Evolutionary conservation across 2,113 vertebrate species (phyloP).

Genomic region (Scomber scombrus): DNA sequence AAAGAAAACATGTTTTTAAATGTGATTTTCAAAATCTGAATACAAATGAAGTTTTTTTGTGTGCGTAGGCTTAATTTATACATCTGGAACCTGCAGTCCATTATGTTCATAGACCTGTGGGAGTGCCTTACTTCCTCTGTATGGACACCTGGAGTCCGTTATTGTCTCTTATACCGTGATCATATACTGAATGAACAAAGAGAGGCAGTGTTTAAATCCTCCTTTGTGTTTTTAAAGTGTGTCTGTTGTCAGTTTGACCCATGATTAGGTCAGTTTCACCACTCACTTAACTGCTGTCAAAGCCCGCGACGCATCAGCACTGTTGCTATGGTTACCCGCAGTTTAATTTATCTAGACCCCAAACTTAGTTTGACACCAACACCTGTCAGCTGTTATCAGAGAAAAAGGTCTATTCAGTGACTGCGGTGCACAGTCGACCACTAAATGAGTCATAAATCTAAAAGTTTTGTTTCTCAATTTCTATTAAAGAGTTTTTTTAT

Average conservation of each 20-base stretch:
- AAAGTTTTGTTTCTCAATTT: neutral
- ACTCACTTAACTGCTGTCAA: neutral
- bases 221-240: neutral
- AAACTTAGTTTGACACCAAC: neutral
- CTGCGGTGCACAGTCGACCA: neutral
- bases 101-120: too few relatives aligned
- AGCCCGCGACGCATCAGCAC: neutral
- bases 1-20: too few relatives aligned
- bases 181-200: neutral
- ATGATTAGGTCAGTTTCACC: neutral
- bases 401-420: neutral
- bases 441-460: neutral
- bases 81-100: too few relatives aligned
- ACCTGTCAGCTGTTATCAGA: conserved; percentile 20
- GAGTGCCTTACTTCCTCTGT: too few relatives aligned
- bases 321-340: conserved; percentile 45
- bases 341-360: conserved; percentile 21
- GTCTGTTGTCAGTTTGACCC: neutral
- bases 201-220: too few relatives aligned
- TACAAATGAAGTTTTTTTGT: too few relatives aligned
- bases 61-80: too few relatives aligned
- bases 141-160: neutral
- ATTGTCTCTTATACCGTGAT: neutral
- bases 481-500: too few relatives aligned
- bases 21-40: too few relatives aligned